Base-by-base conservation (phyloP, 2,113 vertebrate species). In the Pimephales promelas region DNA sequence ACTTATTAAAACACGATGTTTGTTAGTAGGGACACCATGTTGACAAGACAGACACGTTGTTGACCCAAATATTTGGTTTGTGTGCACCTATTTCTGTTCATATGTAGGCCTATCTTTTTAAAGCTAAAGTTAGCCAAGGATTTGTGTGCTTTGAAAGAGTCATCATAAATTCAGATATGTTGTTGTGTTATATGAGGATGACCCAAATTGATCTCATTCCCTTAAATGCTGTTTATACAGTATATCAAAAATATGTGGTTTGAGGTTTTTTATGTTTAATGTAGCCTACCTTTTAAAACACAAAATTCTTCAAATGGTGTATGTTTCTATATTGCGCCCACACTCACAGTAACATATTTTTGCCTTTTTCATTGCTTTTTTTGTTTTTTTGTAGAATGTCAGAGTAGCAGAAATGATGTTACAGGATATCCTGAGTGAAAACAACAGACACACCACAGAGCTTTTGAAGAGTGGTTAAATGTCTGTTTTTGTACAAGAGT, bases 351-450 rank as follows among this genome's bases (percentile, higher is more conserved):
- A 24, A 36, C 26, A 49, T 79, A 74, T 78, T 66, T 78, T 26
- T 16, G 2, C 11, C 8, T n/a, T 36, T 68, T 40, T 47, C 43
- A 49, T 49, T 20, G 24, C 45, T 24, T 73, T 73, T 49, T 40
- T 87, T 70, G 14, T 57, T 75, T 59, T 47, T 74, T 61, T 31
- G 49, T 75, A 24, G 49, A 85, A 73, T 49, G 62, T 85, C 54
- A 83, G 75, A 80, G 74, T 59, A 80, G 36, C 86, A 85, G 22
- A 87, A 82, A 80, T 76, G 75, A 72, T 84, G 79, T 79, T 83
- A 88, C 85, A 86, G 87, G 87, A 88, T 86, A 77, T 88, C 87
- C 87, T 88, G 87, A 83, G 79, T 85, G 79, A 86, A 81, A 81
- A 75, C 74, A 72, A 66, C 56, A 77, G 18, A 61, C 54, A 56